Evolutionary conservation across 1,140 invertebrate genomes (phyloP).

Genomic region (Amphibalanus amphitrite): DNA sequence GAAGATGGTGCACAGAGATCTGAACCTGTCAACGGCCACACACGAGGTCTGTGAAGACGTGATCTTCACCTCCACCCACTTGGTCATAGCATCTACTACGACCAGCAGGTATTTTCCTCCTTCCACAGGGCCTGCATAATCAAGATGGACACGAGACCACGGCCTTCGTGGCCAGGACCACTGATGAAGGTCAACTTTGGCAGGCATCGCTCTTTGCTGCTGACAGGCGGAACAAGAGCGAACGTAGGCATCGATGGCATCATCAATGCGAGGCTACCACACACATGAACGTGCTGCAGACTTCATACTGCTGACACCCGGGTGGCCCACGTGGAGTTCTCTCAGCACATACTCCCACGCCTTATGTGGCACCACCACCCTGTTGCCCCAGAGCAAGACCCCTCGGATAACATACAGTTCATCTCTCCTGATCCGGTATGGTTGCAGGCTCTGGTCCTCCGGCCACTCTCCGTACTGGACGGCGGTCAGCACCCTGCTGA

Average conservation of each 20-base stretch:
- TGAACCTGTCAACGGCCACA: too few relatives aligned
- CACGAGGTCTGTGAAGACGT: too few relatives aligned
- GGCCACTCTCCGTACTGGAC: background rate
- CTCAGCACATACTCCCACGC: background rate
- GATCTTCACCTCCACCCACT: too few relatives aligned
- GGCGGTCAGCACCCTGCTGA: background rate
- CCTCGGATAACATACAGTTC: background rate
- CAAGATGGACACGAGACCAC: background rate
- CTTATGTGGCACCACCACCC: background rate
- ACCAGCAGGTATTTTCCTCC: background rate
- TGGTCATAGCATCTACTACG: background rate
- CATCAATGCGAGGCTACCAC: background rate
- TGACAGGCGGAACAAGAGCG: background rate
- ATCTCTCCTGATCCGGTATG: background rate
- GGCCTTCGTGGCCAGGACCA: background rate
- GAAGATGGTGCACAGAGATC: too few relatives aligned
- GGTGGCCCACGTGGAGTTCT: background rate
- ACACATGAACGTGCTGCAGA: background rate
- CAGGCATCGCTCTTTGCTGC: background rate
- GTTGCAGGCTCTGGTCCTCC: background rate
- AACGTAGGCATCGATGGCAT: background rate
- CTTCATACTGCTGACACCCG: background rate
- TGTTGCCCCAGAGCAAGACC: background rate
- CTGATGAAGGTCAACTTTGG: background rate
- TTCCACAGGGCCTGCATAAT: background rate